Percentiles rank a stretch among this genome's conserved stretches.
phyloP scores from a whole-genome alignment of 2,797 vertebrate species.

The Sciurus vulgaris region DNA sequence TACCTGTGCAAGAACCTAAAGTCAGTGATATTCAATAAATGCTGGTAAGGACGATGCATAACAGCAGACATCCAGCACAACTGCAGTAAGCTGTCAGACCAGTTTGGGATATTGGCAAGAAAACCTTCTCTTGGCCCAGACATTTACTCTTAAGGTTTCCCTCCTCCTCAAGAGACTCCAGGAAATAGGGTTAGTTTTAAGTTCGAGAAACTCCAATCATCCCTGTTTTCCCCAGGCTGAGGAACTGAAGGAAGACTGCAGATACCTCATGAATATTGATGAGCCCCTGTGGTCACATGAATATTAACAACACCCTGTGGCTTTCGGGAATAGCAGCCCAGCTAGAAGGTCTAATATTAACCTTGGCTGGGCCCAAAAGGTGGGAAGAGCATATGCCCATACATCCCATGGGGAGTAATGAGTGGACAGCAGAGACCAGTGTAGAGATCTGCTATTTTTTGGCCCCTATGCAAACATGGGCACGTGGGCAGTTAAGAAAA shows the following conservation, averaged over 20 bases:
- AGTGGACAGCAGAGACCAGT: constrained; percentile 59
- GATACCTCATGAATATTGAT: constrained; percentile 84
- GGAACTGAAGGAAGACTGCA: constrained; percentile 69
- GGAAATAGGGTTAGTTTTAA: constrained; percentile 82
- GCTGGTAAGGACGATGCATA: constrained; percentile 50
- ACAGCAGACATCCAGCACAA: constrained; percentile 13
- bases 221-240: constrained; percentile 78
- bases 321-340: constrained; percentile 84
- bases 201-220: constrained; percentile 82
- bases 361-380: constrained; percentile 77
- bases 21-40: background rate
- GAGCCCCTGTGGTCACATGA: constrained; percentile 80
- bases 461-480: constrained; percentile 70
- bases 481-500: constrained; percentile 73
- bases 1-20: background rate
- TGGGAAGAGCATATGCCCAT: constrained; percentile 70
- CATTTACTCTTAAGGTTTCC: constrained; percentile 78
- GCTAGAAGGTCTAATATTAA: constrained; percentile 83
- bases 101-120: constrained; percentile 73
- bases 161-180: constrained; percentile 80
- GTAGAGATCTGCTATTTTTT: background rate
- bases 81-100: constrained; percentile 59
- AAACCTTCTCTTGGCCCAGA: constrained; percentile 76
- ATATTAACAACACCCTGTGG: constrained; percentile 85
- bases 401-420: constrained; percentile 60